phyloP scores from a whole-genome alignment of 2,888 invertebrate species.

The Ferrisia virgata region DNA sequence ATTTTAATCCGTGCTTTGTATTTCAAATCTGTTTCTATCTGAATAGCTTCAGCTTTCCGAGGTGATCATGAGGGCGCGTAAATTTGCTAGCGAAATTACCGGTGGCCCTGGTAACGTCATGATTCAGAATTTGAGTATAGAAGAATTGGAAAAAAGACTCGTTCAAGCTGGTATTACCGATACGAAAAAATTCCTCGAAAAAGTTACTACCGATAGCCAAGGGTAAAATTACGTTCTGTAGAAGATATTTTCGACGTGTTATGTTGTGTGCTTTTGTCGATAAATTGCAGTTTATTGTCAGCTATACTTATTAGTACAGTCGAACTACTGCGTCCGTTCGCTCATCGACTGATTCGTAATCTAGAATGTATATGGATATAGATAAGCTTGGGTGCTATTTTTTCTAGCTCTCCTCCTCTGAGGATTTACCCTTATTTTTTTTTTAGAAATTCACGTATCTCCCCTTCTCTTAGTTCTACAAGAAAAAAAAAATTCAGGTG shows the following conservation, averaged over 20 bases:
- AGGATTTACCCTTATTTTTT: too few species aligned
- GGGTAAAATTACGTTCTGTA: constrained; percentile 68
- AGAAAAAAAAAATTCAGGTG: too few species aligned
- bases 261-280: neutral
- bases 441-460: too few species aligned
- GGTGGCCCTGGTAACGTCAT: constrained; percentile 84
- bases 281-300: too few species aligned
- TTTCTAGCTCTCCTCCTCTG: too few species aligned
- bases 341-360: too few species aligned
- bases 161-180: constrained; percentile 68
- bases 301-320: too few species aligned
- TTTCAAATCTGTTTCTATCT: constrained; percentile 46
- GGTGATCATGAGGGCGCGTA: constrained; percentile 91
- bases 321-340: too few species aligned
- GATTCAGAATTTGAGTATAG: constrained; percentile 80
- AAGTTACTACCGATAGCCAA: constrained; percentile 87
- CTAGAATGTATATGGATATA: too few species aligned
- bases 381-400: too few species aligned
- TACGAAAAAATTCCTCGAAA: constrained; percentile 82
- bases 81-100: constrained; percentile 88
- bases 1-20: neutral
- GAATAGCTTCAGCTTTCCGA: constrained; percentile 91
- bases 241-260: constrained; percentile 40
- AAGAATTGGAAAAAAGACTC: constrained; percentile 82
- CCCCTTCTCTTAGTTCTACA: too few species aligned